Percentiles rank a stretch among this genome's conserved stretches.
Evolutionary conservation across 2,888 invertebrate genomes (phyloP).

Genomic region (Scaptomyza parva): DNA sequence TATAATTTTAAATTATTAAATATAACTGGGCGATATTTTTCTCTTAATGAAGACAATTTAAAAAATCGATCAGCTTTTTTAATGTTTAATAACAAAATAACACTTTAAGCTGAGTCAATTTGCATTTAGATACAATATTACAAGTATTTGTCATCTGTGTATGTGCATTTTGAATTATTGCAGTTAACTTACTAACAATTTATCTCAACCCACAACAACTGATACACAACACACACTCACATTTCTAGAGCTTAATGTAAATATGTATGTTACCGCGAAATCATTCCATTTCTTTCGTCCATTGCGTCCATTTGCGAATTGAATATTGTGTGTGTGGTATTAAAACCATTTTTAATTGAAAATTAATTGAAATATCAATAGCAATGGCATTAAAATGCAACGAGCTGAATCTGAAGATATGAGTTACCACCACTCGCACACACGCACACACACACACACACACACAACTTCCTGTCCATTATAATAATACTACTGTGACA

Average conservation of each 20-base stretch:
- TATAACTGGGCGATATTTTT: too few relatives aligned
- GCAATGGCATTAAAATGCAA: slow-evolving; percentile 64
- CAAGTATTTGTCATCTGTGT: too few relatives aligned
- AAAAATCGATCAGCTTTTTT: too few relatives aligned
- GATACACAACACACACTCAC: neutral
- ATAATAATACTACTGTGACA: slow-evolving; percentile 54
- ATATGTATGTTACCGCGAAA: slow-evolving; percentile 29
- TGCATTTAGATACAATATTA: too few relatives aligned
- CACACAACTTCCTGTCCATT: slow-evolving; percentile 28
- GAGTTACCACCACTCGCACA: slow-evolving; percentile 20
- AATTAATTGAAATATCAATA: slow-evolving; percentile 77
- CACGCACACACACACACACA: neutral
- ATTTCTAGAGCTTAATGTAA: slow-evolving; percentile 37
- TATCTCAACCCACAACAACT: neutral
- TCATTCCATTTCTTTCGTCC: slow-evolving; percentile 10
- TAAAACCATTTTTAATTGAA: slow-evolving; percentile 73
- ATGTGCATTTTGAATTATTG: neutral
- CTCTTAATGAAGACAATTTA: too few relatives aligned
- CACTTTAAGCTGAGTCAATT: too few relatives aligned
- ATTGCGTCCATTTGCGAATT: slow-evolving; percentile 22
- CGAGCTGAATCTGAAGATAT: slow-evolving; percentile 24
- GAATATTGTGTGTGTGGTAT: slow-evolving; percentile 49
- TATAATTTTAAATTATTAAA: too few relatives aligned
- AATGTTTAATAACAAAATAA: too few relatives aligned
- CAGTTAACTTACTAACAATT: neutral